A percentile compares a stretch with the other conserved stretches of the same genome.
phyloP scores from a whole-genome alignment of 2,113 vertebrate genomes.

The Phocoena sinus region DNA sequence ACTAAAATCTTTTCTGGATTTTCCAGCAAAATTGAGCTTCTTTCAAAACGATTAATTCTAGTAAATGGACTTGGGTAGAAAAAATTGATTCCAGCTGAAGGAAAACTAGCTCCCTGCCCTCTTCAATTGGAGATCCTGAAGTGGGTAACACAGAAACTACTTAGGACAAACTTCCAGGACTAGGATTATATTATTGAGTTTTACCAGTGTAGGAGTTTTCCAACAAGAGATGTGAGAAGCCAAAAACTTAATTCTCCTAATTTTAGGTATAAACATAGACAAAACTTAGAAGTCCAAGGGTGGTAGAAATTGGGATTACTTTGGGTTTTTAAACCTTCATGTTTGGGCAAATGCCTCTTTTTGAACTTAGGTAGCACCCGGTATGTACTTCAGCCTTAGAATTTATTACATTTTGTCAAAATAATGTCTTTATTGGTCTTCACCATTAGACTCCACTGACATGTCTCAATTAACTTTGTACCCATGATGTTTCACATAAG shows the following conservation, averaged over 20 bases:
- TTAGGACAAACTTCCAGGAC: background rate
- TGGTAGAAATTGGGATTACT: background rate
- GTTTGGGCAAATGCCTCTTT: background rate
- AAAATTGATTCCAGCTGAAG: conserved; percentile 58
- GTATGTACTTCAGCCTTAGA: rapidly evolving
- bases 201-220: background rate
- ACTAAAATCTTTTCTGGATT: conserved; percentile 76
- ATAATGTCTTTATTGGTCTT: background rate
- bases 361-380: background rate
- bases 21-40: conserved; percentile 67
- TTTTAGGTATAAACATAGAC: background rate
- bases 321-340: background rate
- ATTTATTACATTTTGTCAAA: background rate
- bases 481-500: background rate
- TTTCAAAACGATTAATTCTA: conserved; percentile 58
- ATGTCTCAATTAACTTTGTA: background rate
- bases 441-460: background rate
- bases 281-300: background rate
- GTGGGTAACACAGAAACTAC: background rate
- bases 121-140: background rate
- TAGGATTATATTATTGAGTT: background rate
- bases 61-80: conserved; percentile 18
- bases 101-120: background rate
- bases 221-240: background rate
- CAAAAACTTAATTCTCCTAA: background rate